Evolutionary conservation across 2,113 vertebrate genomes (phyloP).

Genomic region (Rhodinocichla rosea): DNA sequence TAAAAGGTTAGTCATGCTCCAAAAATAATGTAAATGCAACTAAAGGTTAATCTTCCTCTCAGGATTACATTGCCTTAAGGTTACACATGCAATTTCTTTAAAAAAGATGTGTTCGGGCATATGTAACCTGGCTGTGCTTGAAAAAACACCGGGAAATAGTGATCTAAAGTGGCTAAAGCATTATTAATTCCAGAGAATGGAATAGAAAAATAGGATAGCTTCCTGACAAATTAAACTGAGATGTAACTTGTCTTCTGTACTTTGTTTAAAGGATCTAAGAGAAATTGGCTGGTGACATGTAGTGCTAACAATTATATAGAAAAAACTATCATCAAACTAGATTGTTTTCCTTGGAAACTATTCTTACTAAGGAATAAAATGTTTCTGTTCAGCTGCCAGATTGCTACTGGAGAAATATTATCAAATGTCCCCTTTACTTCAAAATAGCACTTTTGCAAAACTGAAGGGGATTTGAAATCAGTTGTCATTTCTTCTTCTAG

Average conservation of each 20-base stretch:
- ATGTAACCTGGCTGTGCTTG: not conserved
- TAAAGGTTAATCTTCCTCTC: slow-evolving; percentile 16
- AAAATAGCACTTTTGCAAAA: not conserved
- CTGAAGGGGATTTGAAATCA: not conserved
- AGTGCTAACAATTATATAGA: not conserved
- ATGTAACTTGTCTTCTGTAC: not conserved
- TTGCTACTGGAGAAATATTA: not conserved
- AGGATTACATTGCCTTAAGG: not conserved
- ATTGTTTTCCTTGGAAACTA: not conserved
- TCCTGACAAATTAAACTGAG: not conserved
- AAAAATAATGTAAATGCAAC: not conserved
- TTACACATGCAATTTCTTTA: not conserved
- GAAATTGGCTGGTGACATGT: not conserved
- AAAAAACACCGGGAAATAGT: not conserved
- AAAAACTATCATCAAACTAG: not conserved
- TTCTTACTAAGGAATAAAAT: not conserved
- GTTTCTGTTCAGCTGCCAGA: not conserved
- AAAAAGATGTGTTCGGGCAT: not conserved
- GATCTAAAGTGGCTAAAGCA: not conserved
- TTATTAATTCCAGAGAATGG: not conserved
- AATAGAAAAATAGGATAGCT: not conserved
- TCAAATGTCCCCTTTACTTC: not conserved
- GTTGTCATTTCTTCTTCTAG: not conserved
- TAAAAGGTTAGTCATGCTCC: slow-evolving; percentile 13
- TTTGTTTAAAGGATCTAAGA: not conserved